Base-by-base conservation (phyloP, 2,113 vertebrate species). In the Alexandromys fortis region DNA sequence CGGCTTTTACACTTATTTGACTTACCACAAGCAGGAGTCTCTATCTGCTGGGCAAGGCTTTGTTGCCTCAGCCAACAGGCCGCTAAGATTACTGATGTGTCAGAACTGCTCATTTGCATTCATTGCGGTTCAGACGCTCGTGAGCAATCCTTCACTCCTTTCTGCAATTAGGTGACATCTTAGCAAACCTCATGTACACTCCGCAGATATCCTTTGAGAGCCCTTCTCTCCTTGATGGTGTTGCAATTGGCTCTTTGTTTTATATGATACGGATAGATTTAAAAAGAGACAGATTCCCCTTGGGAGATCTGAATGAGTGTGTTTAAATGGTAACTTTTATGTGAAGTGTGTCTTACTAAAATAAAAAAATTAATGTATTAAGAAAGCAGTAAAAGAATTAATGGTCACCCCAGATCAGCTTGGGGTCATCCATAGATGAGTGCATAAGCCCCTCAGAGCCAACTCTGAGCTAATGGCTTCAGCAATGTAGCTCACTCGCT, bases 161-260 rank as follows among this genome's bases (percentile, higher is more conserved):
- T 92, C 88, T 95, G 90, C 81, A 96, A 63, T 95, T 95, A 92
- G 63, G 30, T 70, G 21, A 77, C 38, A 47, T 91, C 90, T 92
- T 90, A 97, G 72, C 6, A 93, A 95, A 86, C 90, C 73, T 70
- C 68, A 42, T 58, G 47, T 61, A 2, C 88, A 92, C 42, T 96
- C 67, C 97, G 90, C 94, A 90, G 90, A 86, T 92, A 88, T 82
- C 87, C 76, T 97, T 94, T 91, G 93, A 96, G 90, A 94, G 49
- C 28, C 86, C n/a, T 96, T 75, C 47, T 96, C 28, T 96, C 52
- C 77, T 86, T 90, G 85, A 70, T 0, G 14, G 33, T 55, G 42
- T 19, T 78, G 13, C 93, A 91, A 92, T 86, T 92, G 88, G 68
- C 94, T 95, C 91, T 96, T 96, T 88, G 95, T 96, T 97, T 96